Evolutionary conservation across 2,888 invertebrate species (phyloP), one percentile per base, ranked within the genome.

Genomic region (Hecatera dysodea): DNA sequence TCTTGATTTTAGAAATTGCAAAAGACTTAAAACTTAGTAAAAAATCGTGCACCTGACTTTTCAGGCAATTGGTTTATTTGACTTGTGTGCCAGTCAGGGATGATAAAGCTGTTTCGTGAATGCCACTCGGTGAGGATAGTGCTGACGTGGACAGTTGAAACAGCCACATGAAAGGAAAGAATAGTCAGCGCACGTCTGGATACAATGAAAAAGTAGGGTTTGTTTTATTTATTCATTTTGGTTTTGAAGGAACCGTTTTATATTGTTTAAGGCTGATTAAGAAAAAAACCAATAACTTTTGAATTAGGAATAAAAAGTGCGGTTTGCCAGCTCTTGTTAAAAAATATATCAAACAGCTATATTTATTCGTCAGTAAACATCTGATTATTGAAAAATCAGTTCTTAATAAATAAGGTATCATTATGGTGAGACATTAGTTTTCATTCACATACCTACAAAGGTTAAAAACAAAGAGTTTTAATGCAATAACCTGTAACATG

Each of bases 81-180:
- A n/a, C 22, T 24, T 6, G n/a, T 27, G 44, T 12, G 39, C 39
- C 24, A 68, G 56, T 24, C 24, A 24, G 39, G 19, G 2, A 29
- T 22, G 29, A 72, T 24, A 29, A n/a, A n/a, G 22, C 11, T 48
- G 48, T 46, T 72, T 42, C 48, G 7, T 42, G n/a, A 27, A 61
- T 33, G 24, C n/a, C 17, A 39, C 24, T 24, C 72, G 24, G 39
- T 48, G 42, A 61, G 17, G 36, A n/a, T 29, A n/a, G 24, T 12
- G 12, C 17, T 44, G 57, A 71, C 36, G 44, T 59, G 33, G 11
- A 72, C 48, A 61, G 71, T 48, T 56, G 71, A 48, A 50, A 72
- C 17, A 48, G n/a, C 7, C 60, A 60, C 53, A 56, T 22, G 39
- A 55, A 61, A 29, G 22, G 22, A 22, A 42, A 12, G 39, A 39